Base-by-base conservation (phyloP, 2,113 vertebrate species). In the Sapajus apella region DNA sequence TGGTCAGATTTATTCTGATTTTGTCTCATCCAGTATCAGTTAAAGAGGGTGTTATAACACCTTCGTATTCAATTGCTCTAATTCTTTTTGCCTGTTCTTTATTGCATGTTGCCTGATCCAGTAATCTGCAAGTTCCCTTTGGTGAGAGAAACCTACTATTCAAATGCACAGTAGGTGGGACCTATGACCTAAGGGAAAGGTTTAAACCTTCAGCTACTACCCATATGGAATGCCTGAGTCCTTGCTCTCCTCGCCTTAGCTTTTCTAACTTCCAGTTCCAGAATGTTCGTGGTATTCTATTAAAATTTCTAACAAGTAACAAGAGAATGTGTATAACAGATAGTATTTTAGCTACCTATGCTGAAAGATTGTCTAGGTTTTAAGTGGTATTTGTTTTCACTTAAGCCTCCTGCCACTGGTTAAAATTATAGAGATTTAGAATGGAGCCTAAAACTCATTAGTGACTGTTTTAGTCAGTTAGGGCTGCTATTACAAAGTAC, bases 141-240 rank as follows among this genome's bases (percentile, higher is more conserved):
- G 79, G 47, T 95, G 68, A 92, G 47, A 83, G 77, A 96, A 94
- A 96, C 91, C 88, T 96, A 89, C 97, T 97, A 96, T 97, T 98
- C 95, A 97, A n/a, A 96, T 97, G 95, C 96, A 76, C 86, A 94
- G 93, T 93, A 95, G 87, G 91, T 97, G 61, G 79, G 93, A 95
- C 91, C 82, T 95, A 11, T 93, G 35, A 93, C 86, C 91, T 88
- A 97, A 97, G 85, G 92, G 87, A 97, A 96, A 95, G 70, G 75
- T 96, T 87, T 93, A 88, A 93, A 84, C 56, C 50, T 89, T 97
- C 30, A 94, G 64, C 77, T 97, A 30, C 64, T 70, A 9, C 32
- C 61, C 58, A 75, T 89, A 32, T 0, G 58, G 88, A 97, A 92
- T 96, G 91, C 91, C 87, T 92, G 70, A 97, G 80, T 73, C 90